A percentile compares a stretch with the other conserved stretches of the same genome.
phyloP scores from a whole-genome alignment of 1,140 invertebrate species.

The Asobara japonica region DNA sequence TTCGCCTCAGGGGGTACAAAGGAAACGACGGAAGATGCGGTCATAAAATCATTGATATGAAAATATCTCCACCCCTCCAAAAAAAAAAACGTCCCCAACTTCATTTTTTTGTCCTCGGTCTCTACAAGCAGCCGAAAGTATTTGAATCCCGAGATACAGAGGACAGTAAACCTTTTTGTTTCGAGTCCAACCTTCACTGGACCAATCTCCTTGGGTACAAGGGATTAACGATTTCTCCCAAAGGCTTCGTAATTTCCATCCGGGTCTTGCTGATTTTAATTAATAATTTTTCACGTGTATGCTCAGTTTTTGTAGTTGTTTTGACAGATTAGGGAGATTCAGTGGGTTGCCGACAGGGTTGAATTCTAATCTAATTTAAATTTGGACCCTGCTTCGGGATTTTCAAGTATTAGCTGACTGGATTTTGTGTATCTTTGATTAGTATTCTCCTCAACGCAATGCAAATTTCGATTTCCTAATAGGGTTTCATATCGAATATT shows the following conservation, averaged over 20 bases:
- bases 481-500: neutral
- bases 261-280: neutral
- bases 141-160: slow-evolving; percentile 14
- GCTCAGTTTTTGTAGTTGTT: neutral
- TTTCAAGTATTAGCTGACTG: slow-evolving; percentile 66
- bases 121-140: neutral
- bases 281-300: slow-evolving; percentile 5
- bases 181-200: slow-evolving; percentile 27
- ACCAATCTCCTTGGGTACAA: slow-evolving; percentile 6
- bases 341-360: slow-evolving; percentile 43
- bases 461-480: neutral
- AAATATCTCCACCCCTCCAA: slow-evolving; percentile 60
- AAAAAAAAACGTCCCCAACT: slow-evolving; percentile 12
- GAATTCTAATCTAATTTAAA: slow-evolving; percentile 67
- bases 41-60: slow-evolving; percentile 69
- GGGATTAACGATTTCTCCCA: neutral
- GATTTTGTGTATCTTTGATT: slow-evolving; percentile 68
- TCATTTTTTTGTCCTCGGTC: neutral
- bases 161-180: slow-evolving; percentile 53
- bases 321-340: slow-evolving; percentile 14
- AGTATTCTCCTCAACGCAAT: slow-evolving; percentile 61
- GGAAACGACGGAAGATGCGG: slow-evolving; percentile 56
- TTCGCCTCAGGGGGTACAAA: slow-evolving; percentile 36
- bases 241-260: neutral
- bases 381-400: slow-evolving; percentile 62